Evolutionary conservation across 2,113 vertebrate genomes (phyloP).

Genomic region (Marmota monax): DNA sequence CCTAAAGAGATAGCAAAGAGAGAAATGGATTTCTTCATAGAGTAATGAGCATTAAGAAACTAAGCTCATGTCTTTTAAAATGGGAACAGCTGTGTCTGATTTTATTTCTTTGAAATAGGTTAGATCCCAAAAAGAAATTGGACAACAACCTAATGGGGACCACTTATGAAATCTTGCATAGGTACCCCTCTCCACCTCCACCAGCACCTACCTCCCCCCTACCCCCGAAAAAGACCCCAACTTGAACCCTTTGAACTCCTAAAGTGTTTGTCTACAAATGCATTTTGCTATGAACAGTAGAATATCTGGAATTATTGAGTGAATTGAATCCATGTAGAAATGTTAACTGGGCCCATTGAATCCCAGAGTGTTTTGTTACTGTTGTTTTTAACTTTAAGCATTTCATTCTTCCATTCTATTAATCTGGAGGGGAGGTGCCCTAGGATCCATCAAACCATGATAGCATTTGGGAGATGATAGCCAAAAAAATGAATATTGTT

Average conservation of each 20-base stretch:
- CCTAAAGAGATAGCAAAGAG: constrained; percentile 78
- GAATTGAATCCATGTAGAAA: neutral
- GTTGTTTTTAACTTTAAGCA: neutral
- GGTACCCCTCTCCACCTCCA: neutral
- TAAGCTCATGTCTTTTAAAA: constrained; percentile 71
- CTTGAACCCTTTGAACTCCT: constrained; percentile 28
- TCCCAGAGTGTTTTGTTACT: neutral
- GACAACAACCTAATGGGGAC: neutral
- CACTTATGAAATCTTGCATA: neutral
- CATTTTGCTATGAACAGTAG: neutral
- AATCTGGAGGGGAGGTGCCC: neutral
- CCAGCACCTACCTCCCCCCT: too few relatives aligned
- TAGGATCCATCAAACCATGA: neutral
- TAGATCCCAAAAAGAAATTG: constrained; percentile 42
- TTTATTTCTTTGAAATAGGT: constrained; percentile 59
- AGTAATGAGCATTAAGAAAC: constrained; percentile 73
- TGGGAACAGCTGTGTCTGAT: constrained; percentile 46
- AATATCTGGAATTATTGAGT: neutral
- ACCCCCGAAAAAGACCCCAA: neutral
- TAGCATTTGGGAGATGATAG: neutral
- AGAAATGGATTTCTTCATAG: constrained; percentile 77
- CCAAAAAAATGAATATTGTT: neutral
- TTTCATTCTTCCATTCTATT: neutral
- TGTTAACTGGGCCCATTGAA: neutral
- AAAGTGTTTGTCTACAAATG: neutral